phyloP scores from a whole-genome alignment of 2,113 vertebrate genomes.

The Macquaria australasica region DNA sequence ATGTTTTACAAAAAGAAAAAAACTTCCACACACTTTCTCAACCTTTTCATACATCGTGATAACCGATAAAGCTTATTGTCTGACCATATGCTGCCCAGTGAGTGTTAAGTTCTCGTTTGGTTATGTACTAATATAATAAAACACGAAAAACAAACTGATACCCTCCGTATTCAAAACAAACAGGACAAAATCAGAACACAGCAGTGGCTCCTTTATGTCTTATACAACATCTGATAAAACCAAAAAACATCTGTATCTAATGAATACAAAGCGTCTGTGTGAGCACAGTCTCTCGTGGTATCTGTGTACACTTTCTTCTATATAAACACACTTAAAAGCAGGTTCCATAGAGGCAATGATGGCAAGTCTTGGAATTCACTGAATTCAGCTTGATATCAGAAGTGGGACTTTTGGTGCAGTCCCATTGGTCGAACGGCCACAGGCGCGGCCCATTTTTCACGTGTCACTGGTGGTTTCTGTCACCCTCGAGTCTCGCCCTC shows the following conservation, averaged over 20 bases:
- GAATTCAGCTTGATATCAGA: conserved; percentile 87
- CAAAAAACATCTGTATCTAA: conserved; percentile 69
- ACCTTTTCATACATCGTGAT: conserved; percentile 12
- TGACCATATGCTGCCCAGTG: conserved; percentile 47
- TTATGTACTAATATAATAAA: conserved; percentile 67
- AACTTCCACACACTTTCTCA: not conserved
- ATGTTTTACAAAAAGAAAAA: not conserved
- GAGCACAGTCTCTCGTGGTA: conserved; percentile 50
- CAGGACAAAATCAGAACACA: conserved; percentile 56
- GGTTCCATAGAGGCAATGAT: conserved; percentile 73
- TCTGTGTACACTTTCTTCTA: conserved; percentile 48
- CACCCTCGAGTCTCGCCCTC: conserved; percentile 61
- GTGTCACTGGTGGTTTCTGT: conserved; percentile 20
- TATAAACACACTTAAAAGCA: conserved; percentile 64
- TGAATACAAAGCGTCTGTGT: conserved; percentile 58
- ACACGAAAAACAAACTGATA: conserved; percentile 48
- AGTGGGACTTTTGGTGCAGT: conserved; percentile 77
- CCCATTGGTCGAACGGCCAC: conserved; percentile 64
- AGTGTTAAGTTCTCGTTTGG: conserved; percentile 63
- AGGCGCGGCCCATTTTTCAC: conserved; percentile 57
- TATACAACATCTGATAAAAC: conserved; percentile 57
- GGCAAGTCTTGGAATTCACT: conserved; percentile 91
- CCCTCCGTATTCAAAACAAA: conserved; percentile 61
- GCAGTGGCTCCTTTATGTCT: conserved; percentile 52
- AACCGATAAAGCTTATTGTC: conserved; percentile 69